Conservation (phyloP, 1,140 invertebrate genomes). For the Drosophila santomea region DNA sequence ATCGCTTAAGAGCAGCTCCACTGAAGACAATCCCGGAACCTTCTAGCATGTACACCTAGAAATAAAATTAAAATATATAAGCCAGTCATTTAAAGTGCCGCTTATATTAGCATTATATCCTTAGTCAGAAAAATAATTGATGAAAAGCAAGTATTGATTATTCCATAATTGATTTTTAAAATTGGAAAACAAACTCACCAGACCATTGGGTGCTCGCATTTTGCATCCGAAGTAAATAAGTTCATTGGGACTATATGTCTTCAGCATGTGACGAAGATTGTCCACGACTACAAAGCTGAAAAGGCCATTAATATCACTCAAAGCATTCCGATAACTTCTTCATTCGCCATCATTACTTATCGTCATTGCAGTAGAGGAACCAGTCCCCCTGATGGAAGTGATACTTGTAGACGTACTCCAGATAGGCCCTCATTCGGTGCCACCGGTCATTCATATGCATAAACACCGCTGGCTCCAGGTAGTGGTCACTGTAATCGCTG, state of each 20-base stretch:
- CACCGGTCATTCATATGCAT: conserved; percentile 44
- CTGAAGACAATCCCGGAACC: conserved; percentile 51
- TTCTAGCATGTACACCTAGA: conserved; percentile 47
- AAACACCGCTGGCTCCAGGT: conserved; percentile 60
- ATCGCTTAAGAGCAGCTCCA: conserved; percentile 38
- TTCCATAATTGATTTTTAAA: too few species aligned
- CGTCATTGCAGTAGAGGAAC: conserved; percentile 65
- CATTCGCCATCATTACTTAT: conserved; percentile 47
- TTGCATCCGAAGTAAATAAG: conserved; percentile 73
- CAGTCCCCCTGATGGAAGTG: conserved; percentile 62
- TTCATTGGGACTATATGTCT: conserved; percentile 34
- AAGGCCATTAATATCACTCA: neutral
- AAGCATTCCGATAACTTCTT: too few species aligned
- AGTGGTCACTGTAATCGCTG: conserved; percentile 52
- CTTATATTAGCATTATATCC: too few species aligned
- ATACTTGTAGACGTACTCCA: conserved; percentile 63
- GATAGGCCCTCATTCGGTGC: conserved; percentile 38
- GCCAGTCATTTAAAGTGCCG: neutral
- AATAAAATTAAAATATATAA: neutral
- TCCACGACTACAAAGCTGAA: conserved; percentile 68
- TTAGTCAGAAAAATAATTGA: too few species aligned
- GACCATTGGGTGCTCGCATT: conserved; percentile 15
- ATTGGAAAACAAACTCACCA: conserved; percentile 19
- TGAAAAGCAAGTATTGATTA: too few species aligned
- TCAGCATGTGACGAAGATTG: conserved; percentile 60